Percentiles rank a stretch among this genome's conserved stretches.
Conservation (phyloP, 2,888 invertebrate species). For the Thecocarcelia acutangulata region DNA sequence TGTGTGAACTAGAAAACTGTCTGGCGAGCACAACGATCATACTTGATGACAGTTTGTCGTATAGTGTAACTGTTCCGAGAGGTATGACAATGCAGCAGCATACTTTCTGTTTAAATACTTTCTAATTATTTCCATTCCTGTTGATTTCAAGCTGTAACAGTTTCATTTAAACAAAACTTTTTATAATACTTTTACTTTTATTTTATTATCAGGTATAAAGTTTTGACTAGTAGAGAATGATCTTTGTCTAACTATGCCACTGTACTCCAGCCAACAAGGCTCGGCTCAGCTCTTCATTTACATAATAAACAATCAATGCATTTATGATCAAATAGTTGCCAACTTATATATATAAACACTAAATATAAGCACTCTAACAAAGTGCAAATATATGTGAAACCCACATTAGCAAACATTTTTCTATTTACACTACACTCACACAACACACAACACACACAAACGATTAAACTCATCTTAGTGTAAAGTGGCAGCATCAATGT, state of each 20-base stretch:
- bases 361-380: background rate
- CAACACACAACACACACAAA: conserved; percentile 1
- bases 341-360: background rate
- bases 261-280: background rate
- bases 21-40: no score
- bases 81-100: no score
- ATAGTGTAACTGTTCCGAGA: no score
- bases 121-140: no score
- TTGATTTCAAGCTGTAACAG: no score
- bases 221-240: no score
- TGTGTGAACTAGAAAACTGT: no score
- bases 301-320: conserved; percentile 5
- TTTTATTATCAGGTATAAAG: no score
- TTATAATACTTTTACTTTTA: no score
- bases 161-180: no score
- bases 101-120: no score
- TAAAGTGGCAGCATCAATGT: background rate
- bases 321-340: conserved; percentile 20
- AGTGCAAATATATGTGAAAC: background rate
- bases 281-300: background rate
- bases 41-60: no score
- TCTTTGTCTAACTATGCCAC: background rate
- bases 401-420: background rate
- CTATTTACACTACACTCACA: background rate
- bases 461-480: background rate